phyloP scores from a whole-genome alignment of 2,113 vertebrate species.

The Lepus americanus region DNA sequence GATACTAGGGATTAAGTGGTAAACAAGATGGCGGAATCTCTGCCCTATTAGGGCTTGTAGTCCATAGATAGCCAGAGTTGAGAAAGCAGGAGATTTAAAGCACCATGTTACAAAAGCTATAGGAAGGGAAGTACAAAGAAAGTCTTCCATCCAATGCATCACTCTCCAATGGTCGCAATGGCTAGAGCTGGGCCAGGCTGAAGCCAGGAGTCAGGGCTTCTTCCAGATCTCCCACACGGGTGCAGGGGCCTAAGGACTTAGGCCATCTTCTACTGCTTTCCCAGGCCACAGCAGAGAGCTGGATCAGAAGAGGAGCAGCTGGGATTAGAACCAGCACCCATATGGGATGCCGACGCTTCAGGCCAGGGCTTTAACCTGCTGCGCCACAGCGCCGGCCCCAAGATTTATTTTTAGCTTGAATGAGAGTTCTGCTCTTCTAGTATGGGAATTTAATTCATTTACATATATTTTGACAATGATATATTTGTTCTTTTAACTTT shows the following conservation, averaged over 20 bases:
- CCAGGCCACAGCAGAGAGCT: too few relatives aligned
- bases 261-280: too few relatives aligned
- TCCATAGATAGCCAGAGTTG: neutral
- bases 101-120: neutral
- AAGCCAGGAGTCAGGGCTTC: too few relatives aligned
- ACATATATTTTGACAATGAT: neutral
- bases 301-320: too few relatives aligned
- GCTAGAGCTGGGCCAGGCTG: too few relatives aligned
- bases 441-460: neutral
- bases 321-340: too few relatives aligned
- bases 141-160: too few relatives aligned
- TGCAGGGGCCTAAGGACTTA: too few relatives aligned
- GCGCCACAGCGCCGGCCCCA: too few relatives aligned
- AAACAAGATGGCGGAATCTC: neutral
- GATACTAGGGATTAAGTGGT: neutral
- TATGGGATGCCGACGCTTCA: too few relatives aligned
- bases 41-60: neutral
- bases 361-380: neutral
- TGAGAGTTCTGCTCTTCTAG: neutral
- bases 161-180: too few relatives aligned
- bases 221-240: too few relatives aligned
- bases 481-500: neutral
- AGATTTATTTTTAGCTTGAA: neutral
- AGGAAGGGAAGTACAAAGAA: neutral
- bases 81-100: slow-evolving; percentile 4